Conservation (phyloP, 2,797 vertebrate species). For the Diplodus sargus region DNA sequence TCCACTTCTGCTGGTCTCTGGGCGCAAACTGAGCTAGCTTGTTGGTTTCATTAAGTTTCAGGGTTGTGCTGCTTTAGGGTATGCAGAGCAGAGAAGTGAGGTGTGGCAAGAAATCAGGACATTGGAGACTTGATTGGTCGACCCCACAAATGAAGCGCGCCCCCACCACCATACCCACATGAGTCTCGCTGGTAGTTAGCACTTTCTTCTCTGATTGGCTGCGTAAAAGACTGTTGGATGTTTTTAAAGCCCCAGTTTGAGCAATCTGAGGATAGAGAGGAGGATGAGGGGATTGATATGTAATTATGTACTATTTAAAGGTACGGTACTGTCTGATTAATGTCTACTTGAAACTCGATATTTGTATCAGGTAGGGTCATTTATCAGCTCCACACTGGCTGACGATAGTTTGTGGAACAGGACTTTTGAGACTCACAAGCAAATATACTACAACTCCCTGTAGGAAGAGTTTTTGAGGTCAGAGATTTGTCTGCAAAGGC, state of each 20-base stretch:
- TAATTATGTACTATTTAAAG: slow-evolving; percentile 34
- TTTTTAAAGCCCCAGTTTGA: slow-evolving; percentile 41
- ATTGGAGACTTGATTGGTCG: slow-evolving; percentile 64
- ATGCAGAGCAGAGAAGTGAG: slow-evolving; percentile 70
- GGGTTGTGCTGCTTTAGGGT: slow-evolving; percentile 75
- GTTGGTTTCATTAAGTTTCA: slow-evolving; percentile 81
- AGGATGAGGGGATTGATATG: slow-evolving; percentile 1
- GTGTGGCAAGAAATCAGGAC: slow-evolving; percentile 68
- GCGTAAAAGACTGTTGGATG: slow-evolving; percentile 37
- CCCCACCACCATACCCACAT: not conserved
- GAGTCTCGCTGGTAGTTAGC: slow-evolving; percentile 44
- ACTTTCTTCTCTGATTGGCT: slow-evolving; percentile 38
- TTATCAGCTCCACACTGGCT: slow-evolving; percentile 19
- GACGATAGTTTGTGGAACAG: slow-evolving; percentile 32
- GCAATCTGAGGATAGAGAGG: slow-evolving; percentile 13
- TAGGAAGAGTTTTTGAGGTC: slow-evolving; percentile 75
- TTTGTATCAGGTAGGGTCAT: slow-evolving; percentile 23
- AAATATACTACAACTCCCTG: slow-evolving; percentile 49
- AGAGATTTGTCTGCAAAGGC: slow-evolving; percentile 51
- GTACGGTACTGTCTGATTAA: slow-evolving; percentile 7
- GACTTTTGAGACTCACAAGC: slow-evolving; percentile 27
- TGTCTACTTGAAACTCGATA: slow-evolving; percentile 33
- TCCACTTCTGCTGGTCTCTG: slow-evolving; percentile 81
- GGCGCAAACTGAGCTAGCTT: slow-evolving; percentile 71
- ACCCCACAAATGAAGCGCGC: slow-evolving; percentile 54